Percentiles rank a stretch among this genome's conserved stretches.
phyloP scores from a whole-genome alignment of 2,888 invertebrate species.

The Xestia rhomboidea region DNA sequence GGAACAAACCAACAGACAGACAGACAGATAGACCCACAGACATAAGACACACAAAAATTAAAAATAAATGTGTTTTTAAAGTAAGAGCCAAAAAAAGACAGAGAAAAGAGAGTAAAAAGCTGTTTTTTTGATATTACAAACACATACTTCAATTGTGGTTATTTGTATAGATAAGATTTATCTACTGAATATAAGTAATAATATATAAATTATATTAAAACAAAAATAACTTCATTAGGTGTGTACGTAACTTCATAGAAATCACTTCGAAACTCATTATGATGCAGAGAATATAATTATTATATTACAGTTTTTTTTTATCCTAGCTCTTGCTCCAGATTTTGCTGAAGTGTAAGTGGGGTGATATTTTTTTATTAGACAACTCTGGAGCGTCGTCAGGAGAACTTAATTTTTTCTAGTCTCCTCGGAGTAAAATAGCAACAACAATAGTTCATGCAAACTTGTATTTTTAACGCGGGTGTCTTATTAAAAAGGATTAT shows the following conservation, averaged over 20 bases:
- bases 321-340: constrained; percentile 21
- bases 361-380: constrained; percentile 36
- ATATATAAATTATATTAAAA: neutral
- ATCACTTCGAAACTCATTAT: constrained; percentile 12
- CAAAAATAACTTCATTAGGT: neutral
- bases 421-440: constrained; percentile 9
- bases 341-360: constrained; percentile 21
- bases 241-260: neutral
- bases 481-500: constrained; percentile 33
- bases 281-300: constrained; percentile 24
- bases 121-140: too few species aligned
- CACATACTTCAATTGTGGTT: too few species aligned
- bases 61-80: too few species aligned
- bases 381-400: constrained; percentile 1
- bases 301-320: constrained; percentile 23
- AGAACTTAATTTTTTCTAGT: constrained; percentile 30
- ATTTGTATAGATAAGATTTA: neutral
- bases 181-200: neutral
- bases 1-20: too few species aligned
- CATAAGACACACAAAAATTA: too few species aligned
- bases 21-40: too few species aligned
- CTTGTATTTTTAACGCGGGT: constrained; percentile 47
- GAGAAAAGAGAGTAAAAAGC: too few species aligned
- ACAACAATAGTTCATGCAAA: constrained; percentile 39
- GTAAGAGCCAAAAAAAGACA: too few species aligned